These are phyloP conservation scores for Cydia amplana DNA, from an alignment of 1,140 invertebrate species.

Conservation along the genomic window DNA sequence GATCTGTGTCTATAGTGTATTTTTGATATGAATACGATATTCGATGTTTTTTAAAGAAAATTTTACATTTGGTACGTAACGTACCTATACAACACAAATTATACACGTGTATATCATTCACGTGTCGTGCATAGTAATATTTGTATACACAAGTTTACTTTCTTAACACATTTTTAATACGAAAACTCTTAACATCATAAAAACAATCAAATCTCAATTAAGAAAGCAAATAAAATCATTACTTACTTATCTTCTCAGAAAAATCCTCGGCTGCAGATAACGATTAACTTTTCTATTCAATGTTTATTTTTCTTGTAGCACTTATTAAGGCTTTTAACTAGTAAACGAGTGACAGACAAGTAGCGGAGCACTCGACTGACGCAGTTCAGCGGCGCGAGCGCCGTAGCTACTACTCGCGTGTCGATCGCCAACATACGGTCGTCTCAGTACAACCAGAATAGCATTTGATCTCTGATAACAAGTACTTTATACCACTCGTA, in stretches of 20 bases:
- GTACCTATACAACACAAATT: no score
- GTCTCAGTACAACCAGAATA: background rate
- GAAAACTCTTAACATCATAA: background rate
- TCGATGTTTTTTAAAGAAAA: no score
- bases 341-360: slow-evolving; percentile 14
- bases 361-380: slow-evolving; percentile 14
- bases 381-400: background rate
- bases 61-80: no score
- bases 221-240: background rate
- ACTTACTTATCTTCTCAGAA: slow-evolving; percentile 14
- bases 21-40: no score
- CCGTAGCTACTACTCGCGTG: background rate
- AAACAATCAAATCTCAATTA: background rate
- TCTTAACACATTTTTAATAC: background rate
- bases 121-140: no score
- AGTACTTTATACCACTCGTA: background rate
- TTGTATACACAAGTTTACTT: no score
- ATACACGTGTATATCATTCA: no score
- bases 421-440: background rate
- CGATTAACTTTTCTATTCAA: slow-evolving; percentile 18
- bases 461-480: background rate
- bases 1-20: no score
- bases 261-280: background rate
- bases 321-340: slow-evolving; percentile 20
- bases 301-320: background rate